Conservation (phyloP, 1,140 invertebrate genomes). For the Lepidostoma basale region DNA sequence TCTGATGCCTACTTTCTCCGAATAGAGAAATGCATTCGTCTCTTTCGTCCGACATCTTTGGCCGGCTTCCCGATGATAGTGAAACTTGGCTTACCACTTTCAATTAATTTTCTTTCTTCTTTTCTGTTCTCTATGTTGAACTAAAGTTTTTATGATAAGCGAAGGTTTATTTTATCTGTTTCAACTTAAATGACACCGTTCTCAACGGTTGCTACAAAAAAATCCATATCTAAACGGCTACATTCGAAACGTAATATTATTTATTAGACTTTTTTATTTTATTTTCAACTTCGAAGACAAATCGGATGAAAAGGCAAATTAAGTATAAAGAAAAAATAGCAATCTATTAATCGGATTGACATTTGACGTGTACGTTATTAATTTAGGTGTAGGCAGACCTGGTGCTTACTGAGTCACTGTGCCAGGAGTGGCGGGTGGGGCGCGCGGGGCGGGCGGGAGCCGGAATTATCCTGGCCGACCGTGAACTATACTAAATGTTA, state of each 20-base stretch:
- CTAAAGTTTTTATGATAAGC: too few relatives aligned
- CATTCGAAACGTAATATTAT: too few relatives aligned
- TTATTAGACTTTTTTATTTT: too few relatives aligned
- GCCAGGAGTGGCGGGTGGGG: slow-evolving; percentile 27
- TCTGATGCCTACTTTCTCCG: slow-evolving; percentile 35
- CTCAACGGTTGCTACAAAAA: too few relatives aligned
- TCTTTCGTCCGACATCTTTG: slow-evolving; percentile 16
- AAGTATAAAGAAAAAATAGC: too few relatives aligned
- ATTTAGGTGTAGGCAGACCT: neutral
- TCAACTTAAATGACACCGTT: too few relatives aligned
- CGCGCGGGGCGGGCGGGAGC: neutral
- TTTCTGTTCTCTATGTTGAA: neutral
- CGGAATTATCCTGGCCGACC: slow-evolving; percentile 23
- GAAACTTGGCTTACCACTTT: slow-evolving; percentile 43
- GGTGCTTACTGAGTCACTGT: slow-evolving; percentile 39
- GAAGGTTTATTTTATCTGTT: too few relatives aligned
- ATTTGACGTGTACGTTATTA: neutral
- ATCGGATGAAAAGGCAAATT: too few relatives aligned
- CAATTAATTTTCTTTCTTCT: slow-evolving; percentile 39
- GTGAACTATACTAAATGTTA: slow-evolving; percentile 17
- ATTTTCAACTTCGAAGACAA: too few relatives aligned
- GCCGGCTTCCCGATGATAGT: slow-evolving; percentile 36
- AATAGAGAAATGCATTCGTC: slow-evolving; percentile 21
- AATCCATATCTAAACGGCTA: too few relatives aligned
- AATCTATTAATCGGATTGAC: neutral